These are phyloP conservation scores for Teleopsis dalmanni DNA, from an alignment of 1,140 invertebrate genomes.

Conservation along the genomic window DNA sequence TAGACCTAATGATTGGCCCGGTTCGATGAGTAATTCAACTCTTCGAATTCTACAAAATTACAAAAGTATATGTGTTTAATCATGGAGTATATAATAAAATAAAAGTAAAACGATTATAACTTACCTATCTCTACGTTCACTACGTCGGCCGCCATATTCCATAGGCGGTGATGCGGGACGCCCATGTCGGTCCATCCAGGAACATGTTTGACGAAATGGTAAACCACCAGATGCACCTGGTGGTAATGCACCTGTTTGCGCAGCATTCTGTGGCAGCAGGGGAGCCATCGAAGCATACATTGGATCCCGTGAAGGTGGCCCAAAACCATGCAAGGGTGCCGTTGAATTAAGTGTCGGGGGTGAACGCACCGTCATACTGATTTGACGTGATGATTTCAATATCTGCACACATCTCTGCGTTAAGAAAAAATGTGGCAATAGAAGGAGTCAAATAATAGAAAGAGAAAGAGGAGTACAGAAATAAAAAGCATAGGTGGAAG, in stretches of 20 bases:
- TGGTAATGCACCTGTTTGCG: slow-evolving; percentile 21
- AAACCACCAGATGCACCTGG: slow-evolving; percentile 48
- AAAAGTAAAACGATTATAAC: background rate
- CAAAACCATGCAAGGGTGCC: slow-evolving; percentile 45
- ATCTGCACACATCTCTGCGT: slow-evolving; percentile 59
- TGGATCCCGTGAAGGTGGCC: slow-evolving; percentile 41
- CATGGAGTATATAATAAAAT: background rate
- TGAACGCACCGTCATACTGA: slow-evolving; percentile 80
- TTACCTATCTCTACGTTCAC: slow-evolving; percentile 40
- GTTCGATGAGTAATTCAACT: slow-evolving; percentile 77
- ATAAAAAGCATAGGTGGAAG: slow-evolving; percentile 5
- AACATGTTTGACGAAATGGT: slow-evolving; percentile 67
- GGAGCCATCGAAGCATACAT: slow-evolving; percentile 44
- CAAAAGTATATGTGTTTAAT: background rate
- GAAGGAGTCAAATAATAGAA: slow-evolving; percentile 43
- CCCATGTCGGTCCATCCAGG: slow-evolving; percentile 86
- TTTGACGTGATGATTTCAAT: slow-evolving; percentile 74
- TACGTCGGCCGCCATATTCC: slow-evolving; percentile 45
- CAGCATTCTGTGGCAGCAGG: slow-evolving; percentile 37
- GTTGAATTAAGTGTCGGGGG: slow-evolving; percentile 47
- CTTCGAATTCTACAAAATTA: slow-evolving; percentile 44
- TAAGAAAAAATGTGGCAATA: slow-evolving; percentile 46
- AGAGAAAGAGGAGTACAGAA: slow-evolving; percentile 27
- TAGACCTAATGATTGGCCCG: slow-evolving; percentile 80
- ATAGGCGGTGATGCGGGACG: slow-evolving; percentile 77